Evolutionary conservation across 2,113 vertebrate genomes (phyloP).

Genomic region (Rhadina sibilatrix): DNA sequence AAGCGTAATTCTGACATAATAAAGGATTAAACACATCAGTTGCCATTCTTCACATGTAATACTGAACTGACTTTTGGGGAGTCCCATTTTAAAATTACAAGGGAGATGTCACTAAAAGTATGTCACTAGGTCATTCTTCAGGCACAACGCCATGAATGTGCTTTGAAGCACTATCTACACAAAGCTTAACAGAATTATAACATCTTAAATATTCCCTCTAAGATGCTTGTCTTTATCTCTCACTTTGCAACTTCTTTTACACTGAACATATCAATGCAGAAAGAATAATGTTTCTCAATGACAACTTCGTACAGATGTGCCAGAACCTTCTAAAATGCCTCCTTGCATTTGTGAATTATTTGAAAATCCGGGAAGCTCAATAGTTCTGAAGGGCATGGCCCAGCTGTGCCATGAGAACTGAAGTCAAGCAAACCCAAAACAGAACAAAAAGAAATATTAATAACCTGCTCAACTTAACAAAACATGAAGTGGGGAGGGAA

Average conservation of each 20-base stretch:
- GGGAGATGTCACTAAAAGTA: not conserved
- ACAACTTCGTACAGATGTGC: not conserved
- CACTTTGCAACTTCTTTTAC: not conserved
- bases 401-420: not conserved
- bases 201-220: not conserved
- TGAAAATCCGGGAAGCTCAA: not conserved
- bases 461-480: not conserved
- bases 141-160: not conserved
- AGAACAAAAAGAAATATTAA: not conserved
- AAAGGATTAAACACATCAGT: not conserved
- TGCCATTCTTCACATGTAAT: not conserved
- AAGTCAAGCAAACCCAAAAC: not conserved
- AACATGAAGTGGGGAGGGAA: not conserved
- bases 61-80: not conserved
- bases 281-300: not conserved
- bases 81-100: not conserved
- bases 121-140: not conserved
- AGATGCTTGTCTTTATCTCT: not conserved
- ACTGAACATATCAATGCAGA: not conserved
- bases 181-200: not conserved
- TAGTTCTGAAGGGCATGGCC: not conserved
- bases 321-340: not conserved
- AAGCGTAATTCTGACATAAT: not conserved
- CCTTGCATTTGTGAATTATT: not conserved
- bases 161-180: not conserved